Conservation (phyloP, 2,888 invertebrate genomes). For the Nephrotoma flavescens region DNA sequence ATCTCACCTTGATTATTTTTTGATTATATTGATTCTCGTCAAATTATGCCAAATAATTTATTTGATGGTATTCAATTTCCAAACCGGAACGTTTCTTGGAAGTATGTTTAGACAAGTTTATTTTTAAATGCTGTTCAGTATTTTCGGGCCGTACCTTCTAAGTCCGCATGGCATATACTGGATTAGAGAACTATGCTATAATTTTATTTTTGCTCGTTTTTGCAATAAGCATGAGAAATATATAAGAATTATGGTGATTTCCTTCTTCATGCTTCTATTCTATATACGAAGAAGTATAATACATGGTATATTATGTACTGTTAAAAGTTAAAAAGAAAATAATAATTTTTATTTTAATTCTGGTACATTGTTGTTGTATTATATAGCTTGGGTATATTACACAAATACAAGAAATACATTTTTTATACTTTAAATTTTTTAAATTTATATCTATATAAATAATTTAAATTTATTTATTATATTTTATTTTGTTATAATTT, state of each 20-base stretch:
- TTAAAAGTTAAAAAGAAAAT: neutral
- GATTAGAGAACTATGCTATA: neutral
- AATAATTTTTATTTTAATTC: neutral
- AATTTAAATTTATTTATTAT: neutral
- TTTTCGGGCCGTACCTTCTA: too few species aligned
- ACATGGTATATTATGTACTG: neutral
- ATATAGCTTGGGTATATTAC: neutral
- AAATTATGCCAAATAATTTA: too few species aligned
- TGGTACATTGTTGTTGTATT: neutral
- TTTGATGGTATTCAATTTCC: too few species aligned
- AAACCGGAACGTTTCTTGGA: too few species aligned
- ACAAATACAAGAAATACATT: neutral
- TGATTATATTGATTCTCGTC: too few species aligned
- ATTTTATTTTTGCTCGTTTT: neutral
- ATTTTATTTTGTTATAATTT: neutral
- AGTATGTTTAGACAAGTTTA: too few species aligned
- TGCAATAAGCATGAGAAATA: neutral
- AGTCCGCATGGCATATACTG: neutral
- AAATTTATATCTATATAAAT: neutral
- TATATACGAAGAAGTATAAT: neutral
- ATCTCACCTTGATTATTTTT: too few species aligned
- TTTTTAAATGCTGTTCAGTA: too few species aligned
- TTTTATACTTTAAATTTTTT: neutral
- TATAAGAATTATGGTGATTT: neutral
- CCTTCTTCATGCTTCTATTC: neutral